These are phyloP conservation scores for Mungos mungo DNA, from an alignment of 2,113 vertebrate genomes.

Conservation along the genomic window DNA sequence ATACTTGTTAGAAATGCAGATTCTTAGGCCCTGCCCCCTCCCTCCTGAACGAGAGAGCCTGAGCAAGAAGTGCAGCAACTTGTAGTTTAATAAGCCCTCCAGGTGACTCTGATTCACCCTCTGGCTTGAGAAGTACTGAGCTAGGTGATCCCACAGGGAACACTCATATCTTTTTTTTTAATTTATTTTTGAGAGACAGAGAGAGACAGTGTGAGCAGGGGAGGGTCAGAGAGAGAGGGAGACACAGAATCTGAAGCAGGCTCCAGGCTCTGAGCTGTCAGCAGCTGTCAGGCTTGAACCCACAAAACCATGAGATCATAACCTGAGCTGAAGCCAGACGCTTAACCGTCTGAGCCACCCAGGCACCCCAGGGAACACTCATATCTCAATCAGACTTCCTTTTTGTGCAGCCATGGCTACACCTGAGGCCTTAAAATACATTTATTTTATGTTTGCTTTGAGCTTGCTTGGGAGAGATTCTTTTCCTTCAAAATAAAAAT, in stretches of 20 bases:
- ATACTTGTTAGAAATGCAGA: background rate
- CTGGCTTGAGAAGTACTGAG: background rate
- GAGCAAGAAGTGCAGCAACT: fast-evolving
- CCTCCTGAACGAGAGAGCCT: background rate
- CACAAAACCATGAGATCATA: too few species aligned
- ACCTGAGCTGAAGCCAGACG: too few species aligned
- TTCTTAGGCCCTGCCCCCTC: background rate
- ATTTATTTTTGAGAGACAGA: too few species aligned
- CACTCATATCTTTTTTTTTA: background rate
- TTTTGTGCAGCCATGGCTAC: background rate
- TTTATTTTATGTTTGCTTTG: background rate
- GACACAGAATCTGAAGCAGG: too few species aligned
- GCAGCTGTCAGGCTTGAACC: too few species aligned
- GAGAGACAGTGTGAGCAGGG: too few species aligned
- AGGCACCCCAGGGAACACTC: background rate
- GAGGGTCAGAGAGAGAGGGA: too few species aligned
- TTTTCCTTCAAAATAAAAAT: background rate
- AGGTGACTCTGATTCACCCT: background rate
- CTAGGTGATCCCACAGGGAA: background rate
- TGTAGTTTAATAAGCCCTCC: background rate
- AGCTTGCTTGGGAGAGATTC: background rate
- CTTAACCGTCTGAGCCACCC: too few species aligned
- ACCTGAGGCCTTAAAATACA: background rate
- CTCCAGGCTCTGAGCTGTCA: too few species aligned
- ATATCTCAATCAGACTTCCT: background rate